Conservation (phyloP, 2,888 invertebrate species). For the Keiferia lycopersicella region DNA sequence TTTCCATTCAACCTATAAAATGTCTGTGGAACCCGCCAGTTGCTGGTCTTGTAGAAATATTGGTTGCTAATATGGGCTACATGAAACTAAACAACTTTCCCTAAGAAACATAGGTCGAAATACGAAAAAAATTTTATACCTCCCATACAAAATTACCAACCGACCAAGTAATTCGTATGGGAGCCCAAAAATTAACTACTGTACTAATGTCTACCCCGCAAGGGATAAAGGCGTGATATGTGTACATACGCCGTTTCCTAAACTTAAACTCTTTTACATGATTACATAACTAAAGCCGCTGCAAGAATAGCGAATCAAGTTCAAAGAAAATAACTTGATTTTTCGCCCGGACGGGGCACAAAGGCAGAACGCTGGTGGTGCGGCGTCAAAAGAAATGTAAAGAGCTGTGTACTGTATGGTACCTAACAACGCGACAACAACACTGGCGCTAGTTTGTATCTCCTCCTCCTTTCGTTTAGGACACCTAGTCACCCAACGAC, state of each 20-base stretch:
- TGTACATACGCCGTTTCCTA: background rate
- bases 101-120: too few relatives aligned
- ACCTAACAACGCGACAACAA: too few relatives aligned
- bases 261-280: conserved; percentile 3
- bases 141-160: too few relatives aligned
- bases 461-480: too few relatives aligned
- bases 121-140: too few relatives aligned
- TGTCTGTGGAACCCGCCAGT: conserved; percentile 9
- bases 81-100: too few relatives aligned
- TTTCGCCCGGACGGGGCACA: conserved; percentile 32
- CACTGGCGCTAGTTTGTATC: too few relatives aligned
- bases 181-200: too few relatives aligned
- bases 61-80: too few relatives aligned
- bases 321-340: conserved; percentile 34
- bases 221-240: too few relatives aligned
- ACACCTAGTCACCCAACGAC: too few relatives aligned
- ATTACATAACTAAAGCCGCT: conserved; percentile 7
- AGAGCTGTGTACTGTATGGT: background rate
- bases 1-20: background rate
- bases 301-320: conserved; percentile 36
- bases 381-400: conserved; percentile 13
- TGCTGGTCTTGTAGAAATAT: background rate
- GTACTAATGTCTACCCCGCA: background rate
- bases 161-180: too few relatives aligned
- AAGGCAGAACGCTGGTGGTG: conserved; percentile 27